Conservation (phyloP, 2,797 vertebrate species). For the Pseudochirops cupreus region DNA sequence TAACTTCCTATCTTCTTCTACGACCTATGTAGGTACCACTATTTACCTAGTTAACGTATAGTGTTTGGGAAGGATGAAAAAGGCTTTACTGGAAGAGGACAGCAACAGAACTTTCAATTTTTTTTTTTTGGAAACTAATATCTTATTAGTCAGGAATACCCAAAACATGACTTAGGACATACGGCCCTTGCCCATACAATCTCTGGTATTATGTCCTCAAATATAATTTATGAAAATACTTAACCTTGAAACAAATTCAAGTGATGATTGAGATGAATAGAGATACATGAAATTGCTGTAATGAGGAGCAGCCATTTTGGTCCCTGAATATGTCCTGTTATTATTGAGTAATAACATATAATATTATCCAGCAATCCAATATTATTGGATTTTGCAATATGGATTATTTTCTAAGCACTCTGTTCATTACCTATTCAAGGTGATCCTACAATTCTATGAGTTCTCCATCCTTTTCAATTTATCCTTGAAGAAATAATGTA, state of each 20-base stretch:
- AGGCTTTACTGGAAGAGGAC: neutral
- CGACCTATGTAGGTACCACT: neutral
- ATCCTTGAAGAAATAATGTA: slow-evolving; percentile 25
- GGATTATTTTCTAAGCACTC: slow-evolving; percentile 52
- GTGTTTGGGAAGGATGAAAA: neutral
- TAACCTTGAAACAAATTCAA: neutral
- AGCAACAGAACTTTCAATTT: neutral
- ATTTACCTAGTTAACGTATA: neutral
- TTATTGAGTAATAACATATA: neutral
- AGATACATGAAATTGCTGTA: neutral
- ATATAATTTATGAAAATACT: neutral
- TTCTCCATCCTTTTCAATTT: slow-evolving; percentile 32
- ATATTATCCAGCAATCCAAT: neutral
- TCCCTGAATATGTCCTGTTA: neutral
- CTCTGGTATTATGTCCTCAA: neutral
- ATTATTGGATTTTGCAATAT: neutral
- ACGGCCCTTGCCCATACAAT: neutral
- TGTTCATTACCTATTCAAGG: slow-evolving; percentile 48
- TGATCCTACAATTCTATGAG: slow-evolving; percentile 48
- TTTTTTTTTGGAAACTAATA: neutral
- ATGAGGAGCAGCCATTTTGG: neutral
- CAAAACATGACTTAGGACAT: neutral
- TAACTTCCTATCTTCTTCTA: neutral
- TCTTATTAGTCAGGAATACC: neutral
- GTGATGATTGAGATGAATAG: neutral